Base-by-base conservation (phyloP, 2,888 invertebrate species). In the Xylota sylvarum region DNA sequence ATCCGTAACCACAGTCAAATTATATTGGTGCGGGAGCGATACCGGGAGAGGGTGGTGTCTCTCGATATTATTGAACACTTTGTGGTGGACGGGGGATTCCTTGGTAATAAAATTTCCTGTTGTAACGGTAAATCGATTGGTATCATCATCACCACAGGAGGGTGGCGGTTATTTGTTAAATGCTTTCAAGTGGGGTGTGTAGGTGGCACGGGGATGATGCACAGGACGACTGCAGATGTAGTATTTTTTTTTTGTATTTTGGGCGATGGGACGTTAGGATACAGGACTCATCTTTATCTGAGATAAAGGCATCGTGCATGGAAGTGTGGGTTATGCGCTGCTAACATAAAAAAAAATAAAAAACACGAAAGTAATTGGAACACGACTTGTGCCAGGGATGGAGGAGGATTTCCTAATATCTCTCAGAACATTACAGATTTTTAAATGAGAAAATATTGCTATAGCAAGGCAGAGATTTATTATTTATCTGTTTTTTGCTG, bases 111-210 rank as follows among this genome's bases (percentile, higher is more conserved):
- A 70, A 62, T 43, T 46, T 70, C 70, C 27, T 56, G 10, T 48
- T 19, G 3, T 56, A 72, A 48, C 19, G 56, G 37, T 40, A 72
- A 79, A 79, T 79, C 72, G 79, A 79, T 79, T 70, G 55, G 64
- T 78, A 48, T 19, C 27, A 48, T 14, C 27, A 60, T 64, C 52
- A 23, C 6, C 30, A 37, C 27, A 50, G 10, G 32, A 19, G n/a
- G 23, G 19, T 35, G 17, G 35, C 17, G 30, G 17, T 64, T 46
- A 64, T 64, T 64, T 64, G 64, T 46, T 64, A 32, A 64, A 64
- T 64, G 64, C 64, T 46, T 46, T 46, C 32, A 17, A n/a, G 7
- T n/a, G 12, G 62, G 14, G 19, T 4, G 19, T 4, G 0, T 2
- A 7, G 35, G 9, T 3, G 43, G 7, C 46, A 1, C 9, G 4